Evolutionary conservation across 1,140 invertebrate species (phyloP).

Genomic region (Zaprionus africanus): DNA sequence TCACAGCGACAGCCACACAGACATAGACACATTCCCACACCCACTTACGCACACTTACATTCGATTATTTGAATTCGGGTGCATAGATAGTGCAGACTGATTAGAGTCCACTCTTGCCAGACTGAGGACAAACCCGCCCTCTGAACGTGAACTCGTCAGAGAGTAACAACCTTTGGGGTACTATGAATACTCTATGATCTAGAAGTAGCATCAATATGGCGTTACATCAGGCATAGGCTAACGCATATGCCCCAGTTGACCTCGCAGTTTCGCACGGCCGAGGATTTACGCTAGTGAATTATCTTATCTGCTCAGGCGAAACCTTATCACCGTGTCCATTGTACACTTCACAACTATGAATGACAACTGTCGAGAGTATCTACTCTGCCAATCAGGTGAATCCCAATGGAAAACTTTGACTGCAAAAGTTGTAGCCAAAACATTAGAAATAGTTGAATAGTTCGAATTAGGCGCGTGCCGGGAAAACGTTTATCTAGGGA

Average conservation of each 20-base stretch:
- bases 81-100: constrained; percentile 3
- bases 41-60: not conserved
- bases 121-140: not conserved
- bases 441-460: not conserved
- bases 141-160: not conserved
- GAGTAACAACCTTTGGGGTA: not conserved
- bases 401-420: not conserved
- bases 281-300: not conserved
- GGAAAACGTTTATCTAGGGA: not conserved
- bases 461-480: not conserved
- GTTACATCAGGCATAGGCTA: not conserved
- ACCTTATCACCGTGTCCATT: constrained; percentile 2
- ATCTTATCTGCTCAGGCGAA: not conserved
- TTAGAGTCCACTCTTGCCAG: not conserved
- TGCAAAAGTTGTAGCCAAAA: not conserved
- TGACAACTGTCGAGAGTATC: not conserved
- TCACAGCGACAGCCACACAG: constrained; percentile 9
- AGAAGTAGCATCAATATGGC: not conserved
- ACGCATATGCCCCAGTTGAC: not conserved
- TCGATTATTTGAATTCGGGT: not conserved
- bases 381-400: not conserved
- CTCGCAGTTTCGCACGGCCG: not conserved
- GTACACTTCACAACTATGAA: constrained; percentile 12
- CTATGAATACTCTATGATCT: not conserved
- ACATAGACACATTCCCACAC: not conserved